phyloP scores from a whole-genome alignment of 2,113 vertebrate genomes.

The Elephas maximus region DNA sequence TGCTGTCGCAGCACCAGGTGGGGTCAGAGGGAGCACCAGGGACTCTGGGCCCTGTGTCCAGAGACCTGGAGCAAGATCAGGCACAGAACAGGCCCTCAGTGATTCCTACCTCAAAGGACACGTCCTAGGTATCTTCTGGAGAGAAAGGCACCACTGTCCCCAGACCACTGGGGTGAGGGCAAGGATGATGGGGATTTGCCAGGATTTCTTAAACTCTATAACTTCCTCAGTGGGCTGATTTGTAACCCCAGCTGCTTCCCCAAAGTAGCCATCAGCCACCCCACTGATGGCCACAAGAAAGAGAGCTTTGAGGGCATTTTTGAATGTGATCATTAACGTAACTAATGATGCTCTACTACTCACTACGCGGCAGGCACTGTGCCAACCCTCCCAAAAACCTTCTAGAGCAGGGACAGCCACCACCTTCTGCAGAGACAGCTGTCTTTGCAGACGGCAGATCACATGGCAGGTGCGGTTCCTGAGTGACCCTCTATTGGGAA shows the following conservation, averaged over 20 bases:
- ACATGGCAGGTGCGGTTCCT: background rate
- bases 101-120: background rate
- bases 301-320: background rate
- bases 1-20: background rate
- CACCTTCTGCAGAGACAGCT: background rate
- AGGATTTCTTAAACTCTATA: constrained; percentile 57
- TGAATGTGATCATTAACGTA: background rate
- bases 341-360: background rate
- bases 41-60: background rate
- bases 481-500: background rate
- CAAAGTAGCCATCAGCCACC: background rate
- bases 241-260: constrained; percentile 53
- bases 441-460: background rate
- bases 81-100: background rate
- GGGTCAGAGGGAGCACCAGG: background rate
- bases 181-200: background rate
- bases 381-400: background rate
- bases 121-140: background rate
- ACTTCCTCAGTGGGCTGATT: constrained; percentile 59
- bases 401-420: background rate
- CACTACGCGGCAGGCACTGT: background rate
- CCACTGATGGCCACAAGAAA: background rate
- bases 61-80: background rate
- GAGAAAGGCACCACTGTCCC: background rate
- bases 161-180: background rate